Conservation (phyloP, 2,797 vertebrate species). For the Pseudomugil tenellus region DNA sequence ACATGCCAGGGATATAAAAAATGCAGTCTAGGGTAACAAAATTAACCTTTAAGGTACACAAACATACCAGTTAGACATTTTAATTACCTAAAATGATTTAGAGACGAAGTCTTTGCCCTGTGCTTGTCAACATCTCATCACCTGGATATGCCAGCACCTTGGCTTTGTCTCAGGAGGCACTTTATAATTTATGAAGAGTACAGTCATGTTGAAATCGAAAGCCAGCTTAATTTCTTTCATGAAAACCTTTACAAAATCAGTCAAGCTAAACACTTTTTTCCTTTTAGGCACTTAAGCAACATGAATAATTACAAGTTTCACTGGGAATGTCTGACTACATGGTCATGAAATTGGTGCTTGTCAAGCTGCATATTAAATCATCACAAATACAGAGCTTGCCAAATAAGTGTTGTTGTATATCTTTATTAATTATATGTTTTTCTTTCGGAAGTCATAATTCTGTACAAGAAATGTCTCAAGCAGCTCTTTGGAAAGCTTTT, state of each 20-base stretch:
- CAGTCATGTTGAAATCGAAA: slow-evolving; percentile 21
- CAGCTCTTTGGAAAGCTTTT: slow-evolving; percentile 19
- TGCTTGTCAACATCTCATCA: background rate
- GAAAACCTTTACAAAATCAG: slow-evolving; percentile 39
- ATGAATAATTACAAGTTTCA: slow-evolving; percentile 77
- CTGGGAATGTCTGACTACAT: slow-evolving; percentile 50
- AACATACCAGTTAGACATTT: slow-evolving; percentile 28
- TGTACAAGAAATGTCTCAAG: slow-evolving; percentile 62
- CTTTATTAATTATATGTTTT: slow-evolving; percentile 74
- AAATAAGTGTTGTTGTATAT: slow-evolving; percentile 57
- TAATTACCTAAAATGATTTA: slow-evolving; percentile 38
- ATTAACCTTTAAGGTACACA: slow-evolving; percentile 51
- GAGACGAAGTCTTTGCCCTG: background rate
- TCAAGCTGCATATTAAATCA: slow-evolving; percentile 69
- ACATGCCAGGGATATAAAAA: slow-evolving; percentile 45
- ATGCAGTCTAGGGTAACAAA: slow-evolving; percentile 19
- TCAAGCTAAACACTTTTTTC: slow-evolving; percentile 50
- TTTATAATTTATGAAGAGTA: slow-evolving; percentile 41
- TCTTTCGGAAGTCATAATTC: slow-evolving; percentile 45
- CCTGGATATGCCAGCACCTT: slow-evolving; percentile 25
- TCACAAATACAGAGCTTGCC: slow-evolving; percentile 56
- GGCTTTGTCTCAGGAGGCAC: slow-evolving; percentile 40
- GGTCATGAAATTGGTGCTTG: slow-evolving; percentile 59
- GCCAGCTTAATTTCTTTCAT: slow-evolving; percentile 17
- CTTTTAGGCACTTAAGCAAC: slow-evolving; percentile 73